Base-by-base conservation (phyloP, 2,888 invertebrate genomes). In the Acanthosepion esculentum region DNA sequence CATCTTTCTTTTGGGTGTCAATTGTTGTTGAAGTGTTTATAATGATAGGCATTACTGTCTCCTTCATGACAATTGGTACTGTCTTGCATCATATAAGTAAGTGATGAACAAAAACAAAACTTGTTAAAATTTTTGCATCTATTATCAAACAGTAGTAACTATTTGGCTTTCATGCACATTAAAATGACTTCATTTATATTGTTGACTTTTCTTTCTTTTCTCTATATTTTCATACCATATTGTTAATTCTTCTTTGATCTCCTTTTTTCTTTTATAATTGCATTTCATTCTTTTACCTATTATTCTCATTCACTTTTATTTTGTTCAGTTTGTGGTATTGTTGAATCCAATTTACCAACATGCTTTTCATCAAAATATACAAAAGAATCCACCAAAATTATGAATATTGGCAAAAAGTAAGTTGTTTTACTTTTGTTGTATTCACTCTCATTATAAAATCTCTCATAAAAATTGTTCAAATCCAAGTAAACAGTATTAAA, bases 11-110 rank as follows among this genome's bases (percentile, higher is more conserved):
- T 94, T 97, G 97, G 97, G 97, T 97, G 33, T 97, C 97, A 23
- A 94, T 96, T 15, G 95, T 97, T 91, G 96, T 97, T 10, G 96
- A 97, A 95, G 92, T 97, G 48, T 97, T 97, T 95, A 97, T 97
- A 48, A 96, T 97, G 94, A 96, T 97, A 96, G 97, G 97, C 95
- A 97, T 97, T 55, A 97, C 97, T 0, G 97, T 97, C n/a, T 97
- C 97, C 26, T 97, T 96, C 95, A 96, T 97, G 55, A 97, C 97
- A 10, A 97, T 97, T 15, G 97, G 97, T 33, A 96, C 97, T 12
- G 97, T 97, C 12, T 95, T 97, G 94, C 96, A 97, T 94, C 97
- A 97, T 95, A 97, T 97, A 94, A 95, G 97, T 97, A 96, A 96
- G 97, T 96, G 91, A 41, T 8, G 33, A 94, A 6, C 48, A 94